Evolutionary conservation across 2,113 vertebrate genomes (phyloP).

Genomic region (Perca schrenkii): DNA sequence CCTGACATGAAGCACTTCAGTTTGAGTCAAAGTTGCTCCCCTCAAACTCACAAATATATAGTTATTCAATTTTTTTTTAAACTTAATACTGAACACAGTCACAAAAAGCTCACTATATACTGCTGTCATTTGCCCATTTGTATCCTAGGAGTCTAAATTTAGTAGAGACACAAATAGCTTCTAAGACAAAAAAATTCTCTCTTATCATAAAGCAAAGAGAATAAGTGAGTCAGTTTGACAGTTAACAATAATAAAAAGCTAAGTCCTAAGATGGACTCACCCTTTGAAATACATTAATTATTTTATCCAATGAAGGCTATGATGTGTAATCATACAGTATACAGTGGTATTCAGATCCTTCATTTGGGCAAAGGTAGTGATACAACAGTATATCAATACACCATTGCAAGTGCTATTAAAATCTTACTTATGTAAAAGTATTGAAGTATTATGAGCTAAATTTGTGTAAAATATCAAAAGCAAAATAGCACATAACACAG

Average conservation of each 20-base stretch:
- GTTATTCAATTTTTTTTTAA: neutral
- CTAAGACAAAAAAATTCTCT: constrained; percentile 23
- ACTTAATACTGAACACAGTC: neutral
- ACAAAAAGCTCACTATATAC: neutral
- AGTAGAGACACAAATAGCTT: constrained; percentile 42
- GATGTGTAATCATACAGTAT: neutral
- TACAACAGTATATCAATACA: neutral
- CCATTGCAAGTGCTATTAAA: neutral
- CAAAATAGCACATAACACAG: neutral
- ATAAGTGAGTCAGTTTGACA: neutral
- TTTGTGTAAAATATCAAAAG: neutral
- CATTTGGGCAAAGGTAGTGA: neutral
- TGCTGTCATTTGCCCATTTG: neutral
- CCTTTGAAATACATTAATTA: neutral
- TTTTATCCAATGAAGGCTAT: neutral
- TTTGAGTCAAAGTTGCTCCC: neutral
- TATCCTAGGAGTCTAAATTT: constrained; percentile 49
- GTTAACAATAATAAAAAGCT: neutral
- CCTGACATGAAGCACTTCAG: neutral
- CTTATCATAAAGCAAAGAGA: constrained; percentile 26
- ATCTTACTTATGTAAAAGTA: neutral
- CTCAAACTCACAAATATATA: neutral
- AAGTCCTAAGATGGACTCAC: neutral
- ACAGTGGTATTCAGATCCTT: neutral
- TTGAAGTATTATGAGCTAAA: neutral